A percentile compares a stretch with the other conserved stretches of the same genome.
phyloP scores from a whole-genome alignment of 2,797 vertebrate species.

The Diglossa cyanea region DNA sequence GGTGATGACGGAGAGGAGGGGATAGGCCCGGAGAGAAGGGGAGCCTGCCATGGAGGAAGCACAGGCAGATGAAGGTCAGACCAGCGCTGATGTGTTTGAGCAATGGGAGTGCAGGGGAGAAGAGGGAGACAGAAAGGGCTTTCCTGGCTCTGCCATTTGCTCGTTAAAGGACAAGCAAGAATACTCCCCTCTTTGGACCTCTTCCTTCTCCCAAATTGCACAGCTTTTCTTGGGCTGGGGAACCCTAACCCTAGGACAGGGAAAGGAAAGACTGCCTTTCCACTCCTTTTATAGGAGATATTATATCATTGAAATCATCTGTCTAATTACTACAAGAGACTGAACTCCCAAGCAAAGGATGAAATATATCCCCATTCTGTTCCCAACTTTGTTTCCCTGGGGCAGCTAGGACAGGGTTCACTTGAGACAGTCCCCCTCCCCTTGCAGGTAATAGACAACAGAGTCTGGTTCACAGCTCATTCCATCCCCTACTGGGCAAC shows the following conservation, averaged over 20 bases:
- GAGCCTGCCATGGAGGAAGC: conserved; percentile 78
- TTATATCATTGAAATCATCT: neutral
- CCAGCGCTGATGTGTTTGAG: neutral
- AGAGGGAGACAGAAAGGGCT: neutral
- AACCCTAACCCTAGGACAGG: neutral
- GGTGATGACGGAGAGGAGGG: conserved; percentile 91
- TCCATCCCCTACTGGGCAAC: neutral
- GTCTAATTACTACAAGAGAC: neutral
- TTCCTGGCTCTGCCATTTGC: neutral
- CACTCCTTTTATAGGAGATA: neutral
- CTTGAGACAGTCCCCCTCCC: neutral
- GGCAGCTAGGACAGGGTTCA: neutral
- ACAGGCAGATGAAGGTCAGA: neutral
- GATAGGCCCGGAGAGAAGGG: conserved; percentile 85
- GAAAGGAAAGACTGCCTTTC: neutral
- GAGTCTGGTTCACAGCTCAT: neutral
- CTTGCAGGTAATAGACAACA: neutral
- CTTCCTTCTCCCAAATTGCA: neutral
- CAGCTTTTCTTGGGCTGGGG: neutral
- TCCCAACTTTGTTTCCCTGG: neutral
- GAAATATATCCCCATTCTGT: neutral
- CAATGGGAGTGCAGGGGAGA: neutral
- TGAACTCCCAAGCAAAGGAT: neutral
- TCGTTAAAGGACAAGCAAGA: neutral
- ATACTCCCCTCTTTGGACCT: neutral